phyloP scores from a whole-genome alignment of 2,797 vertebrate genomes.

The Mormyrops attenuatus region DNA sequence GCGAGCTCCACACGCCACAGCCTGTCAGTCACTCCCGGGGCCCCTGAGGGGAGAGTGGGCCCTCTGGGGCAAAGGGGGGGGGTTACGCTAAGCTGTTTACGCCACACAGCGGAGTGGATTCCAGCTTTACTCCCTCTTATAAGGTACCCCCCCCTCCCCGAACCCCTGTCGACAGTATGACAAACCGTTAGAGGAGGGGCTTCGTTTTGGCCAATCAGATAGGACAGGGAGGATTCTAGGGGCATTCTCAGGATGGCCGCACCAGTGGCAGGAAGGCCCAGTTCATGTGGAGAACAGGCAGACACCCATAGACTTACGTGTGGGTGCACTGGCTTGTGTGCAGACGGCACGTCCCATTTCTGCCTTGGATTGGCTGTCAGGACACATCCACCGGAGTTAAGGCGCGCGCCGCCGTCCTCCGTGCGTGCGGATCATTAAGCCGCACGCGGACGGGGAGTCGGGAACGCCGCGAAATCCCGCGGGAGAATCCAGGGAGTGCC shows the following conservation, averaged over 20 bases:
- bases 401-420: not conserved
- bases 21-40: not conserved
- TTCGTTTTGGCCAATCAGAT: not conserved
- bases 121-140: not conserved
- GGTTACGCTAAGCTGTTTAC: conserved; percentile 1
- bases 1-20: not conserved
- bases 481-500: not conserved
- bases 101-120: conserved; percentile 3
- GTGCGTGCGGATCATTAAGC: not conserved
- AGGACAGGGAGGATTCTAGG: not conserved
- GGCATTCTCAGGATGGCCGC: not conserved
- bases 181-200: not conserved
- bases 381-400: not conserved
- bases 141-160: not conserved
- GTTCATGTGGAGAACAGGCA: not conserved
- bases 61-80: not conserved
- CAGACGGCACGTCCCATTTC: not conserved
- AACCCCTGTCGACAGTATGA: too few relatives aligned
- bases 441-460: not conserved
- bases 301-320: not conserved
- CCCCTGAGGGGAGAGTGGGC: not conserved
- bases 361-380: not conserved
- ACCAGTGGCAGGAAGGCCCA: not conserved
- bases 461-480: not conserved
- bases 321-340: not conserved